A percentile compares a stretch with the other conserved stretches of the same genome.
phyloP scores from a whole-genome alignment of 1,140 invertebrate genomes.

The Drosophila pallidifrons region DNA sequence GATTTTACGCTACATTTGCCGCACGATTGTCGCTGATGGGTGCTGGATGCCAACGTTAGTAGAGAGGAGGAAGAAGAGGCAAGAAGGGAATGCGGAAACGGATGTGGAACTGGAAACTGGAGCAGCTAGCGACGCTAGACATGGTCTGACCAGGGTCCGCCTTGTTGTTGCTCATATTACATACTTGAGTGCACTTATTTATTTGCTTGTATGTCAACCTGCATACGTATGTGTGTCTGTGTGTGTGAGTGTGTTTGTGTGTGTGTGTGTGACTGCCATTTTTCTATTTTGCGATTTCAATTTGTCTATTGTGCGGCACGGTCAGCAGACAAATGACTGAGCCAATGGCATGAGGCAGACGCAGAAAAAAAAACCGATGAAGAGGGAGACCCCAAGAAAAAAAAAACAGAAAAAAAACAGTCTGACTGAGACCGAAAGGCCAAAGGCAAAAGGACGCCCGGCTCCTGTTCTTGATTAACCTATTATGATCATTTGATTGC shows the following conservation, averaged over 20 bases:
- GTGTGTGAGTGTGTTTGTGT: slow-evolving; percentile 45
- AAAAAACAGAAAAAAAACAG: background rate
- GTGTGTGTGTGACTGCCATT: slow-evolving; percentile 61
- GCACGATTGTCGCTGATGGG: slow-evolving; percentile 61
- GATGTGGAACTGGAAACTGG: slow-evolving; percentile 38
- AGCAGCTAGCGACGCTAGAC: slow-evolving; percentile 36
- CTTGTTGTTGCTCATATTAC: slow-evolving; percentile 71
- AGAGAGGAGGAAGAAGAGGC: background rate
- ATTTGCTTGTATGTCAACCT: slow-evolving; percentile 82
- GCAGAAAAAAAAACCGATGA: too few relatives aligned
- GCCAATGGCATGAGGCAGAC: slow-evolving; percentile 7
- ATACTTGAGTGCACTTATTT: slow-evolving; percentile 83
- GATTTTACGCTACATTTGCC: slow-evolving; percentile 80
- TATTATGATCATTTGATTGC: slow-evolving; percentile 83
- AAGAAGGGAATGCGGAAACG: slow-evolving; percentile 9
- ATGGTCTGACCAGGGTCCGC: slow-evolving; percentile 56
- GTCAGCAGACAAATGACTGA: slow-evolving; percentile 47
- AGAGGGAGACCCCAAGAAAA: too few relatives aligned
- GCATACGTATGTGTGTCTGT: slow-evolving; percentile 23
- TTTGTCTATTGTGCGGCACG: slow-evolving; percentile 61
- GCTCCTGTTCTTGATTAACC: slow-evolving; percentile 78
- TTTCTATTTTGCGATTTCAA: slow-evolving; percentile 66
- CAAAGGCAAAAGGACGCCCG: slow-evolving; percentile 15
- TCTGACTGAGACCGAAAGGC: slow-evolving; percentile 15
- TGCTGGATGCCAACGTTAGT: background rate